phyloP scores from a whole-genome alignment of 2,113 vertebrate species.

The Ammodytes dubius region DNA sequence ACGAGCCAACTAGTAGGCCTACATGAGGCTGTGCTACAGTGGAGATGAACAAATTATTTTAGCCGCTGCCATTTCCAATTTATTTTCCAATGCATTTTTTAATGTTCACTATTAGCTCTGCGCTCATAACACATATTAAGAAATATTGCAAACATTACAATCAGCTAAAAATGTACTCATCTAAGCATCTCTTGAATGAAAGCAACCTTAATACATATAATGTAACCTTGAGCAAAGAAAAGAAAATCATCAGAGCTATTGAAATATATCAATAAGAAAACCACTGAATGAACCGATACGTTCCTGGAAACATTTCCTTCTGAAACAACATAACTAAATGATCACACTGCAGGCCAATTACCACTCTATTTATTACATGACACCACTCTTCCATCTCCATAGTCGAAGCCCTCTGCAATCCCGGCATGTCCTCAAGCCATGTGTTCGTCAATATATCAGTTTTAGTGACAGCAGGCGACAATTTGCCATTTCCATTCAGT shows the following conservation, averaged over 20 bases:
- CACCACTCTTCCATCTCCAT: conserved; percentile 30
- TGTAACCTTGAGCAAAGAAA: not conserved
- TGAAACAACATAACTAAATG: conserved; percentile 36
- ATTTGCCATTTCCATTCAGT: conserved; percentile 59
- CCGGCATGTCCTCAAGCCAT: conserved; percentile 31
- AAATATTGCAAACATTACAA: not conserved
- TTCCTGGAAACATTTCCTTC: conserved; percentile 25
- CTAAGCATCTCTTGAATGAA: not conserved
- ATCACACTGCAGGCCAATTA: conserved; percentile 44
- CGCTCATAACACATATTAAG: not conserved
- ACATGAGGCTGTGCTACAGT: not conserved
- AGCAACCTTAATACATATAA: not conserved
- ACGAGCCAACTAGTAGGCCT: not conserved
- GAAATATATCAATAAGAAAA: conserved; percentile 3
- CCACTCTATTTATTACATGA: conserved; percentile 23
- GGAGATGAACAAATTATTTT: not conserved
- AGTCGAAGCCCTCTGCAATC: conserved; percentile 18
- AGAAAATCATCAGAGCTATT: not conserved
- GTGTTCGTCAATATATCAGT: conserved; percentile 45
- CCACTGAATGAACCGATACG: not conserved
- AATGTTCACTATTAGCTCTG: not conserved
- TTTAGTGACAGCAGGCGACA: conserved; percentile 56
- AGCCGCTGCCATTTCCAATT: not conserved
- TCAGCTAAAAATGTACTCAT: not conserved
- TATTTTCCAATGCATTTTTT: not conserved